Evolutionary conservation across 2,113 vertebrate species (phyloP).

Genomic region (Geococcyx californianus): DNA sequence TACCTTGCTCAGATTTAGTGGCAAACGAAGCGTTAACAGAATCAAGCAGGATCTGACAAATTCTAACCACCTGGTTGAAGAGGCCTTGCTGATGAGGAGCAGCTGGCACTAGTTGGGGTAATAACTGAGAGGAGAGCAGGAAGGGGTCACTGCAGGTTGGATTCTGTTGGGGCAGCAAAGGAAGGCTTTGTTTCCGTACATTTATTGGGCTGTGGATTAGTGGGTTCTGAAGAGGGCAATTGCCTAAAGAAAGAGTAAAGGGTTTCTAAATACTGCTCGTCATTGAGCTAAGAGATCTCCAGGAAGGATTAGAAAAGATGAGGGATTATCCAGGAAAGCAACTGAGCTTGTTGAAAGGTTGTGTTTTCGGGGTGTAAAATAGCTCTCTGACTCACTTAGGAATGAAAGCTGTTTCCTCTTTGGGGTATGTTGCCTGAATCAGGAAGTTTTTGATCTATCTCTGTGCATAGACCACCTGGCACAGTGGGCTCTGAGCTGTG

Average conservation of each 20-base stretch:
- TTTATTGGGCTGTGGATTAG: background rate
- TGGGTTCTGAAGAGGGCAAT: background rate
- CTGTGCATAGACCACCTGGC: background rate
- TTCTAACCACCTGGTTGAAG: background rate
- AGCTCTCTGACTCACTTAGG: background rate
- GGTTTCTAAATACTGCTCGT: background rate
- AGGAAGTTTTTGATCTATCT: background rate
- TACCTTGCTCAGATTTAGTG: background rate
- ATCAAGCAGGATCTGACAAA: background rate
- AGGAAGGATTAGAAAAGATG: conserved; percentile 29
- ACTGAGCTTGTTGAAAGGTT: background rate
- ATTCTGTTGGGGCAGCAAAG: background rate
- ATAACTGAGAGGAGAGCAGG: background rate
- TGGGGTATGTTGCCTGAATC: background rate
- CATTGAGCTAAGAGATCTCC: background rate
- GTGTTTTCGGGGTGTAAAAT: background rate
- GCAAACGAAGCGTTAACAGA: rapidly evolving
- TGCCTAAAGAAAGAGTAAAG: background rate
- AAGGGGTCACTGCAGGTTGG: rapidly evolving
- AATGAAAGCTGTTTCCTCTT: background rate
- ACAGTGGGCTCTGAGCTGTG: background rate
- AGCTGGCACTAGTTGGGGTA: background rate
- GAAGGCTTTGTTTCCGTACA: background rate
- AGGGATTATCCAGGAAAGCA: conserved; percentile 30
- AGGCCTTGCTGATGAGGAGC: background rate